These are phyloP conservation scores for Ladona fulva DNA, from an alignment of 1,140 invertebrate species.

Conservation along the genomic window DNA sequence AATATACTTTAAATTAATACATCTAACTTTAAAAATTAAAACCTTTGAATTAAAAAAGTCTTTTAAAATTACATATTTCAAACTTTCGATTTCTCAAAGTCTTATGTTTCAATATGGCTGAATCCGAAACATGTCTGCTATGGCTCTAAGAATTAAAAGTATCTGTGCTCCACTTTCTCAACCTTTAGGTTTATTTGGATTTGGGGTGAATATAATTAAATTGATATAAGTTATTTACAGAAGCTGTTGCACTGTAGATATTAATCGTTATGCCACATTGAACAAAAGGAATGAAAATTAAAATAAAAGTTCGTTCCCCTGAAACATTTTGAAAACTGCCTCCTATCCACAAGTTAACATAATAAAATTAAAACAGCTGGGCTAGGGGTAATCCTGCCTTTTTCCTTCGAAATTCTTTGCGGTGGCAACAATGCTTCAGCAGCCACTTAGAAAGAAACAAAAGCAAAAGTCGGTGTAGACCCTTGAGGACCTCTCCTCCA, in stretches of 20 bases:
- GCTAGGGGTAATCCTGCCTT: constrained; percentile 16
- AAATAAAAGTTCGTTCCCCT: constrained; percentile 21
- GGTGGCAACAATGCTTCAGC: constrained; percentile 39
- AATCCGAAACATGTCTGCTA: not conserved
- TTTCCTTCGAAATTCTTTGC: constrained; percentile 43
- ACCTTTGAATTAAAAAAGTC: not conserved
- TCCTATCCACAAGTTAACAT: constrained; percentile 20
- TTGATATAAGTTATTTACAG: not conserved
- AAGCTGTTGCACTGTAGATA: constrained; percentile 18
- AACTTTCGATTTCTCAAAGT: not conserved
- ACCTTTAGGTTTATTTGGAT: not conserved
- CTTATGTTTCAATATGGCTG: not conserved
- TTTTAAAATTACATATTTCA: not conserved
- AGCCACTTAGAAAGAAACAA: constrained; percentile 37
- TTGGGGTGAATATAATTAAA: not conserved
- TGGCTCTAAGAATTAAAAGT: not conserved
- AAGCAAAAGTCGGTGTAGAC: constrained; percentile 23
- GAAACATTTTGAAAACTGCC: constrained; percentile 17
- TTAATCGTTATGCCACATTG: constrained; percentile 16
- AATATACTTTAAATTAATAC: too few species aligned
- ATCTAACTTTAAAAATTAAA: not conserved
- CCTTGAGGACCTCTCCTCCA: constrained; percentile 14
- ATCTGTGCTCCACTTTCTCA: not conserved
- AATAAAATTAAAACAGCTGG: constrained; percentile 18
- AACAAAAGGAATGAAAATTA: constrained; percentile 22